A percentile compares a stretch with the other conserved stretches of the same genome.
phyloP scores from a whole-genome alignment of 1,140 invertebrate species.

The Brachionus plicatilis region DNA sequence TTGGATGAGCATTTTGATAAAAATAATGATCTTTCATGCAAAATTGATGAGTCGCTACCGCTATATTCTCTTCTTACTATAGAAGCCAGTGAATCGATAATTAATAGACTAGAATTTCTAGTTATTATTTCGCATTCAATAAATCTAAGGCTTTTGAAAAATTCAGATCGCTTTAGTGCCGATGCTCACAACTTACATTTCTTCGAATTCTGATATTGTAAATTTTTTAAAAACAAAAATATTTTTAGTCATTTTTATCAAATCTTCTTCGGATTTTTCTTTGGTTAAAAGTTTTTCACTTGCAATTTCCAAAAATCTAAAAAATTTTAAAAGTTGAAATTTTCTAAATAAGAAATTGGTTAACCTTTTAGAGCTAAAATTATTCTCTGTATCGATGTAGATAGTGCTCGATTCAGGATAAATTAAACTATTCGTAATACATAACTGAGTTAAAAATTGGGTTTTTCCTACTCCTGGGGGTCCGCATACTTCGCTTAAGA shows the following conservation, averaged over 20 bases:
- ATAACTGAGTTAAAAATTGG: neutral
- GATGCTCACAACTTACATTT: neutral
- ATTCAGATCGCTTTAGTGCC: neutral
- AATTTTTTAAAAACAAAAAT: conserved; percentile 4
- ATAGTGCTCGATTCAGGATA: neutral
- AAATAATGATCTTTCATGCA: conserved; percentile 20
- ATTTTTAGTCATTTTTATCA: neutral
- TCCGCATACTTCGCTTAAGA: neutral
- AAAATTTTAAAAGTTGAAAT: no score
- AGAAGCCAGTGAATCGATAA: conserved; percentile 11
- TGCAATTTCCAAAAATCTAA: neutral
- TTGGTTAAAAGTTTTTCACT: neutral
- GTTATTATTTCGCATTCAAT: neutral
- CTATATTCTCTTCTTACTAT: conserved; percentile 17
- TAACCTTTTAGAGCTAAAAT: conserved; percentile 3
- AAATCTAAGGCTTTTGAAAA: neutral
- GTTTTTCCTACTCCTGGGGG: conserved; percentile 12
- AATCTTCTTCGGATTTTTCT: neutral
- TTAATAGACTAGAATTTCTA: neutral
- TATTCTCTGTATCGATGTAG: conserved; percentile 23
- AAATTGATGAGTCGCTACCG: neutral
- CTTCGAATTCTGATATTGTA: neutral
- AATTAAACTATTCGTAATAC: neutral
- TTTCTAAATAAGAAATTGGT: neutral
- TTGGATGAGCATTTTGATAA: neutral